phyloP scores from a whole-genome alignment of 2,888 invertebrate genomes.

The Drepana falcataria region DNA sequence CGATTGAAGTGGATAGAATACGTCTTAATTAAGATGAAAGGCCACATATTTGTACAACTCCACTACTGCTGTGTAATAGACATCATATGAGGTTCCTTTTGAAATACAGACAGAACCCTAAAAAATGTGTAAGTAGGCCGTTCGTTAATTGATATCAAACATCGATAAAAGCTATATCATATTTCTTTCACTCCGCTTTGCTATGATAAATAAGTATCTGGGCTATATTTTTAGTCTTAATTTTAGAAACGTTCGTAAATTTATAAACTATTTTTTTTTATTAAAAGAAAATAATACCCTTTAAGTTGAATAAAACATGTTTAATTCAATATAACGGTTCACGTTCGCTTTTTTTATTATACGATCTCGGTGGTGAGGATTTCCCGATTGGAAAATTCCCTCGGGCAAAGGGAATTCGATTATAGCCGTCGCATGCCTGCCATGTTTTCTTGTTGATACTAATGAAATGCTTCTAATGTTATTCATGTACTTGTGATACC shows the following conservation, averaged over 20 bases:
- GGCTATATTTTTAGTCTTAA: too few species aligned
- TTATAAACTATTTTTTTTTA: too few species aligned
- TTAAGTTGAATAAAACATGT: too few species aligned
- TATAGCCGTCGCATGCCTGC: constrained; percentile 44
- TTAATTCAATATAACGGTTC: constrained; percentile 5
- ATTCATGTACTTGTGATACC: not conserved
- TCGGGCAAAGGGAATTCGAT: constrained; percentile 46
- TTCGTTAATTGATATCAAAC: not conserved
- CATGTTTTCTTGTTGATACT: constrained; percentile 35
- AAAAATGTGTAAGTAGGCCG: not conserved
- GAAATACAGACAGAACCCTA: too few species aligned
- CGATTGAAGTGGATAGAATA: constrained; percentile 3
- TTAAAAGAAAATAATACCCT: too few species aligned
- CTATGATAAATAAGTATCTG: not conserved
- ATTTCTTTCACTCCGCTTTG: constrained; percentile 17
- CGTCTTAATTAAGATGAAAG: too few species aligned
- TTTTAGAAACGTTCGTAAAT: too few species aligned
- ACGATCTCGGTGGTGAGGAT: constrained; percentile 42
- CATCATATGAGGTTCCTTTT: too few species aligned
- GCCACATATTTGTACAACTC: too few species aligned
- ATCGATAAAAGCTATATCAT: not conserved
- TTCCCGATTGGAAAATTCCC: constrained; percentile 55
- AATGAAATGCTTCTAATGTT: constrained; percentile 19
- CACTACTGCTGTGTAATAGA: too few species aligned
- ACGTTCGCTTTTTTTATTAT: constrained; percentile 38